These are phyloP conservation scores for Oligia latruncula DNA, from an alignment of 2,888 invertebrate species.

Conservation along the genomic window DNA sequence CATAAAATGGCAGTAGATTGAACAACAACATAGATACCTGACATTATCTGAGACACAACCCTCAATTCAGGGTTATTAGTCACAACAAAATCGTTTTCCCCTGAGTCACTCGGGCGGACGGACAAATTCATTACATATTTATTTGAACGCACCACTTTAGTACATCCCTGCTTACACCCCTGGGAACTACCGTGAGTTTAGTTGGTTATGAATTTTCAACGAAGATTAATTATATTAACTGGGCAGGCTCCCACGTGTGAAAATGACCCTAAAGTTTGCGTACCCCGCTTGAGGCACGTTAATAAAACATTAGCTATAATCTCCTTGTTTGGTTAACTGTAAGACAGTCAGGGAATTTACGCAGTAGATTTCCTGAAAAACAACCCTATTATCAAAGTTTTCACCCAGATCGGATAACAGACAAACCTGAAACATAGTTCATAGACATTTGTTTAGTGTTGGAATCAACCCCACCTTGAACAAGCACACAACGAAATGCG, in stretches of 20 bases:
- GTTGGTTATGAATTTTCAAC: slow-evolving; percentile 76
- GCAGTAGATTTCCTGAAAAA: background rate
- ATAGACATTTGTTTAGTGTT: background rate
- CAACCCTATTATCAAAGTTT: background rate
- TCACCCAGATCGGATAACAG: too few species aligned
- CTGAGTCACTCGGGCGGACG: slow-evolving; percentile 33
- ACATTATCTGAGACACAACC: slow-evolving; percentile 36
- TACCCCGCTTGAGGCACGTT: slow-evolving; percentile 19
- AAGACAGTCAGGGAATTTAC: slow-evolving; percentile 32
- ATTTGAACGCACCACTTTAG: slow-evolving; percentile 61
- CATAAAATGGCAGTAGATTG: background rate
- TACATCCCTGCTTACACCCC: slow-evolving; percentile 60
- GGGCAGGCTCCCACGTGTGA: slow-evolving; percentile 59
- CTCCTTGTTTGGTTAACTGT: slow-evolving; percentile 33
- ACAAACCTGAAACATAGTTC: background rate
- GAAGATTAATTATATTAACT: slow-evolving; percentile 74
- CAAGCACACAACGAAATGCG: background rate
- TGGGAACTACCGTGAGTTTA: slow-evolving; percentile 66
- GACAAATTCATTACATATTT: slow-evolving; percentile 64
- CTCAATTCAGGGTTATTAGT: slow-evolving; percentile 52
- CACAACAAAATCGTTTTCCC: slow-evolving; percentile 73
- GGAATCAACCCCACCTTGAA: background rate
- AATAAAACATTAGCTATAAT: slow-evolving; percentile 57
- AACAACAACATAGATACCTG: slow-evolving; percentile 28
- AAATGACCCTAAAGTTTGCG: slow-evolving; percentile 58